phyloP scores from a whole-genome alignment of 2,888 invertebrate species.

The Aphidius colemani region DNA sequence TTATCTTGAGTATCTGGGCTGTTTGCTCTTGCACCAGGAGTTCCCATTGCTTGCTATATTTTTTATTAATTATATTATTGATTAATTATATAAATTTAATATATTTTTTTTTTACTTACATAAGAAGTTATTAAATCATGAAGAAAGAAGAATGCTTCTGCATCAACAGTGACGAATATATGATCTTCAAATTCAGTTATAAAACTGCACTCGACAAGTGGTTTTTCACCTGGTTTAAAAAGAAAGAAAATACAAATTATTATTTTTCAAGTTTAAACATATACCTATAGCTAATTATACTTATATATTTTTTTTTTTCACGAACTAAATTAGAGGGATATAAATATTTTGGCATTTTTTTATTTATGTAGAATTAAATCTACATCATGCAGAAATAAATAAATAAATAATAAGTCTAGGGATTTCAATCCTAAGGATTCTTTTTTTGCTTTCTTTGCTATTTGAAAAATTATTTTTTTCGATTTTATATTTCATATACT shows the following conservation, averaged over 20 bases:
- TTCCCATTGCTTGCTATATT: slow-evolving; percentile 45
- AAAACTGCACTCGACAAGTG: slow-evolving; percentile 93
- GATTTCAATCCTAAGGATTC: slow-evolving; percentile 13
- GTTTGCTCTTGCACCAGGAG: slow-evolving; percentile 53
- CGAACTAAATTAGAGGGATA: neutral
- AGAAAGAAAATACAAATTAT: neutral
- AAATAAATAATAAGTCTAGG: slow-evolving; percentile 11
- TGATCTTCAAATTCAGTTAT: slow-evolving; percentile 99
- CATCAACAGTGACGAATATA: slow-evolving; percentile 97
- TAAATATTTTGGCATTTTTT: neutral
- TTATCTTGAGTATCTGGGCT: slow-evolving; percentile 58
- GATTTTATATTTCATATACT: slow-evolving; percentile 40
- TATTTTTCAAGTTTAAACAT: slow-evolving; percentile 9
- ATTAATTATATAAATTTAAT: slow-evolving; percentile 15
- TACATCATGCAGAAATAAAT: slow-evolving; percentile 12
- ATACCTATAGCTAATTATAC: neutral
- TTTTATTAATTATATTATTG: slow-evolving; percentile 13
- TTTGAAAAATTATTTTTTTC: slow-evolving; percentile 41
- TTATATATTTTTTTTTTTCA: neutral
- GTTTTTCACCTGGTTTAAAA: slow-evolving; percentile 70
- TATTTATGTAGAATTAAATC: slow-evolving; percentile 5
- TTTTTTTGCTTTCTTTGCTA: neutral
- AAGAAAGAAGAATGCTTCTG: slow-evolving; percentile 96
- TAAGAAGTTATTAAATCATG: slow-evolving; percentile 97
- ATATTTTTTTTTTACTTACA: slow-evolving; percentile 83